phyloP scores from a whole-genome alignment of 37 sponge, comb jelly and placozoan species.

The Ianthella basta region DNA sequence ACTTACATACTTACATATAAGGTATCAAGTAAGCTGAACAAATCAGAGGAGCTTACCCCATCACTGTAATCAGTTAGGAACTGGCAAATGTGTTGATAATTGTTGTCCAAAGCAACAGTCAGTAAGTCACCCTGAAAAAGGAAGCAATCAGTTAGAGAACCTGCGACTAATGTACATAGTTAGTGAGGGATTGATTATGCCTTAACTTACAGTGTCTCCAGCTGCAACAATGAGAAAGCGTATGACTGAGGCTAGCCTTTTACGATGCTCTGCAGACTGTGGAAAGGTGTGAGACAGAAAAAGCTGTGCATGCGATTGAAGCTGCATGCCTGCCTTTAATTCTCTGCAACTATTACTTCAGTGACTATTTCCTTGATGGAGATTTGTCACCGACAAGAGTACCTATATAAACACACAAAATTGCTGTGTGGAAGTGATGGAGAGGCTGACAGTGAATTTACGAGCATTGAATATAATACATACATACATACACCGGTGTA shows the following conservation, averaged over 20 bases:
- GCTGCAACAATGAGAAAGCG: slow-evolving; percentile 14
- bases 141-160: background rate
- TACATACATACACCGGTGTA: too few species aligned
- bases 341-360: too few species aligned
- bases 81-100: too few species aligned
- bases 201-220: slow-evolving; percentile 9
- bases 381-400: too few species aligned
- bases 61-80: background rate
- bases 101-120: background rate
- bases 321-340: too few species aligned
- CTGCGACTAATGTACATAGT: background rate
- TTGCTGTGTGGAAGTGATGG: too few species aligned
- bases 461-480: too few species aligned
- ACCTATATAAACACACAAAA: too few species aligned
- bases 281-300: background rate
- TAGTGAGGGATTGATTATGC: background rate
- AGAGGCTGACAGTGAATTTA: too few species aligned
- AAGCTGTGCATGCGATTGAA: too few species aligned
- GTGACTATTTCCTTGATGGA: too few species aligned
- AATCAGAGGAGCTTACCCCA: background rate
- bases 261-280: background rate
- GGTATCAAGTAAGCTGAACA: background rate
- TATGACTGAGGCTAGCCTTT: background rate
- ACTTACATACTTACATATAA: too few species aligned
- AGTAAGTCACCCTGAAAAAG: background rate